These are phyloP conservation scores for Poecile atricapillus DNA, from an alignment of 2,113 vertebrate species.

Conservation along the genomic window DNA sequence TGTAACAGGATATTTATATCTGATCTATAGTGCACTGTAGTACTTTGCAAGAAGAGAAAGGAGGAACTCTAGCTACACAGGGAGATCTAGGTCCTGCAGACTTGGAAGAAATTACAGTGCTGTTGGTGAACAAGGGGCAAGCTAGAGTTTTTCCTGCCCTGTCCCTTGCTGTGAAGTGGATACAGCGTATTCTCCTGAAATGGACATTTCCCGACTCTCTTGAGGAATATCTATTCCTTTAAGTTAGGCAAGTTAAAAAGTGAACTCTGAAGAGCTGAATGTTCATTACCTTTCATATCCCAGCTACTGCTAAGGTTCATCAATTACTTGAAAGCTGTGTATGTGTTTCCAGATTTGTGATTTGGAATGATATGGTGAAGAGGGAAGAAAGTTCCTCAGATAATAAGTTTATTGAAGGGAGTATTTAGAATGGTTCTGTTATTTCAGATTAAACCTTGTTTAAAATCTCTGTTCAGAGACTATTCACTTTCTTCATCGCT, in stretches of 20 bases:
- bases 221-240: background rate
- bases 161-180: background rate
- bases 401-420: background rate
- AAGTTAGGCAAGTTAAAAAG: background rate
- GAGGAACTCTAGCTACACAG: background rate
- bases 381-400: background rate
- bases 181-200: accelerated
- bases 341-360: background rate
- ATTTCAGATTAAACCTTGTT: background rate
- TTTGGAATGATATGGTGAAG: background rate
- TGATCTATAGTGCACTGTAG: background rate
- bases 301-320: background rate
- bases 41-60: background rate
- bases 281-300: background rate
- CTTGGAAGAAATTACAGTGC: background rate
- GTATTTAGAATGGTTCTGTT: background rate
- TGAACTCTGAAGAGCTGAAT: background rate
- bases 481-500: background rate
- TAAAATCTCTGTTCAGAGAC: background rate
- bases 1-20: background rate
- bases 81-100: background rate
- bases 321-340: background rate
- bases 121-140: background rate
- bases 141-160: background rate
- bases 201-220: background rate